Percentiles rank a stretch among this genome's conserved stretches.
These are phyloP conservation scores for Daktulosphaira vitifoliae DNA, from an alignment of 1,140 invertebrate genomes.

Conservation along the genomic window DNA sequence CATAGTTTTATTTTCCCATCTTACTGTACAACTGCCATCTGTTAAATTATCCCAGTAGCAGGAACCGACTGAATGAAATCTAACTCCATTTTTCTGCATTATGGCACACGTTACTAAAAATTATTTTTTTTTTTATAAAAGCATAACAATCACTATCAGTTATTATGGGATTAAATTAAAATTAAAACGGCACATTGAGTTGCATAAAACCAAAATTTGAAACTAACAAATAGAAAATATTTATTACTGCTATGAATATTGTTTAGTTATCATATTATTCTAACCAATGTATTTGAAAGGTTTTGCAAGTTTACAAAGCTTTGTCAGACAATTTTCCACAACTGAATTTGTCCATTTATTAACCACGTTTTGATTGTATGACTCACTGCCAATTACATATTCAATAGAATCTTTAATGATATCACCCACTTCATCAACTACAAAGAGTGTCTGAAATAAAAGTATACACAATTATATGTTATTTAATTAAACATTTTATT, in stretches of 20 bases:
- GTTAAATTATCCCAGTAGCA: conserved; percentile 96
- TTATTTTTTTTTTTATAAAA: neutral
- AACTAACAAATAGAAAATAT: neutral
- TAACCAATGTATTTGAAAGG: conserved; percentile 95
- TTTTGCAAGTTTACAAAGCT: conserved; percentile 89
- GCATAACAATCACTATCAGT: neutral
- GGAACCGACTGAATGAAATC: conserved; percentile 90
- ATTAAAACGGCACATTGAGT: too few species aligned
- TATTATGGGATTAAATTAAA: conserved; percentile 6
- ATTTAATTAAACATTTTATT: too few species aligned
- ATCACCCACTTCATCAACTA: conserved; percentile 96
- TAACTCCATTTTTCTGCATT: conserved; percentile 97
- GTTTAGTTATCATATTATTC: conserved; percentile 17
- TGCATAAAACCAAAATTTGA: neutral
- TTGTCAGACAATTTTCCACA: conserved; percentile 84
- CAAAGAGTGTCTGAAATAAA: conserved; percentile 76
- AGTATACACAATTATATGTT: neutral
- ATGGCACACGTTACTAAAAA: conserved; percentile 85
- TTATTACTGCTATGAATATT: neutral
- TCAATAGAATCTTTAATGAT: conserved; percentile 99
- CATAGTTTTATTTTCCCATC: conserved; percentile 99
- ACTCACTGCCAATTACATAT: conserved; percentile 87
- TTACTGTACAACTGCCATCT: conserved; percentile 92
- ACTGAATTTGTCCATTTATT: conserved; percentile 95
- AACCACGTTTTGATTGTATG: conserved; percentile 92